Base-by-base conservation (phyloP, 2,888 invertebrate genomes). In the Trachelus iudaicus region DNA sequence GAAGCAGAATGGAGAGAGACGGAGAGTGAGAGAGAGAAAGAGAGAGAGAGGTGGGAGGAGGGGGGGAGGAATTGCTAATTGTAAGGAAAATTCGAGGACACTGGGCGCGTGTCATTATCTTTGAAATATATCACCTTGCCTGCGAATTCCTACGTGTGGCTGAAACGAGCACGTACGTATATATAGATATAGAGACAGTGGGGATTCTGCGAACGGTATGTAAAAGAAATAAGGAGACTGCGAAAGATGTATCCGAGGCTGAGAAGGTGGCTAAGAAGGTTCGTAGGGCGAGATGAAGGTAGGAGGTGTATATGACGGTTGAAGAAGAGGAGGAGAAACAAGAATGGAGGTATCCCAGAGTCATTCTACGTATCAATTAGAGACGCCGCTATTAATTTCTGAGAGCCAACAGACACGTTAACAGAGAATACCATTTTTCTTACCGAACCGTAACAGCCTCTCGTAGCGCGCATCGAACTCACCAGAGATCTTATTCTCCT, bases 321-420 rank as follows among this genome's bases (percentile, higher is more conserved):
- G 73, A 40, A 37, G 12, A 35, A 75, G 30, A 75, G 34, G 33
- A 73, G 79, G 35, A 73, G 69, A 79, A 80, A 68, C 76, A 79
- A 79, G 77, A 78, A 77, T 80, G 79, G 83, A 80, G 78, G 69
- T 76, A 82, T 82, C 79, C 82, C 68, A 84, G 80, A 84, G 82
- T 85, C 84, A 85, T 88, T 87, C 86, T 83, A 89, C 87, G 89
- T 89, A 88, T 89, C 88, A 89, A 89, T 89, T 89, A 88, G 85
- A 86, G 86, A 83, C 80, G 82, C 81, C 81, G 87, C 86, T 87
- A 89, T 89, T 89, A 88, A 88, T 89, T 88, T 86, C 84, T 84
- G 81, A 82, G 85, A 85, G 83, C 85, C 82, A 89, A 87, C 86
- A 83, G 86, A 81, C 85, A 85, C 83, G 86, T 88, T 88, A 87